These are phyloP conservation scores for Sthenelais limicola DNA, from an alignment of 2,888 invertebrate species.

Conservation along the genomic window DNA sequence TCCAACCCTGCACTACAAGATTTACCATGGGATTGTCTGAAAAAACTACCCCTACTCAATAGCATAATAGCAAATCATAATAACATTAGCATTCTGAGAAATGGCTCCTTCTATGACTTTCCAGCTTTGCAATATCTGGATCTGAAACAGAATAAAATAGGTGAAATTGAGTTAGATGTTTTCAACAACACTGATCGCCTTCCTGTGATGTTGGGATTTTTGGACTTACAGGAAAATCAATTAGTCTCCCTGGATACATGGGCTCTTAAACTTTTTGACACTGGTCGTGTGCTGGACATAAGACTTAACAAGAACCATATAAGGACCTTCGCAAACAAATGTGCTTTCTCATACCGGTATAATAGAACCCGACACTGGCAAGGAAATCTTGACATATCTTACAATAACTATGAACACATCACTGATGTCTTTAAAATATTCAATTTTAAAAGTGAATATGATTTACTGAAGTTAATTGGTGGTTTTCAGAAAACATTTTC, in stretches of 20 bases:
- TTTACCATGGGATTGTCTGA: neutral
- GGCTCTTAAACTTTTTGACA: neutral
- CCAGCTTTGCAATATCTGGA: neutral
- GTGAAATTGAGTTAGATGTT: neutral
- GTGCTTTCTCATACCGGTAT: too few relatives aligned
- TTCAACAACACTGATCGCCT: neutral
- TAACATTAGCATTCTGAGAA: neutral
- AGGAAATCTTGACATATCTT: too few relatives aligned
- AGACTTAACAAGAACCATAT: neutral
- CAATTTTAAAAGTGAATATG: too few relatives aligned
- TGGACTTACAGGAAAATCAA: neutral
- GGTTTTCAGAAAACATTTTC: too few relatives aligned
- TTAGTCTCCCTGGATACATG: neutral
- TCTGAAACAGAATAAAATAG: neutral
- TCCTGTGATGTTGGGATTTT: too few relatives aligned
- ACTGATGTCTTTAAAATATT: too few relatives aligned
- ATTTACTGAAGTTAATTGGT: too few relatives aligned
- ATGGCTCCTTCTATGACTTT: conserved; percentile 22
- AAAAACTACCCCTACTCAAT: neutral
- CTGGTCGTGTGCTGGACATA: too few relatives aligned
- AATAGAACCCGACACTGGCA: too few relatives aligned
- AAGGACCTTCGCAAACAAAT: neutral
- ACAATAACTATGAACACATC: too few relatives aligned
- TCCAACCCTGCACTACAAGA: too few relatives aligned
- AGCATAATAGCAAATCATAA: neutral